Base-by-base conservation (phyloP, 2,797 vertebrate species). In the Garrulus glandarius region DNA sequence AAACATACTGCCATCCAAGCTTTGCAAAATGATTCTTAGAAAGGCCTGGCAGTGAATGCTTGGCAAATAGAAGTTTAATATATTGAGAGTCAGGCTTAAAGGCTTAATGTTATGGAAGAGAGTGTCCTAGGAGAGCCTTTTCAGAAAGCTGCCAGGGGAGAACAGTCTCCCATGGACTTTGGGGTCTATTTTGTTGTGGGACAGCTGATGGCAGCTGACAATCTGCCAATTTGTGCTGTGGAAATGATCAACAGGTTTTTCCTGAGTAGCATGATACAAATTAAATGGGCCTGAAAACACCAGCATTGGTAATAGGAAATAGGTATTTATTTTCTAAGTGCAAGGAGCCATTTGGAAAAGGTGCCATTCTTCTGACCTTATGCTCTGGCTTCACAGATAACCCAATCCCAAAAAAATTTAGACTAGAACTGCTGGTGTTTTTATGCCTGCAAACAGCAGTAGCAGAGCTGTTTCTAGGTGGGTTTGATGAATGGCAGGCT, bases 21-120 rank as follows among this genome's bases (percentile, higher is more conserved):
- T 84, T 95, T 92, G 64, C 85, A 92, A 71, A 92, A 89, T 55
- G 43, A 71, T 95, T 96, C 95, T 89, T 95, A 90, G 84, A 90
- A 93, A 84, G 89, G 77, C 30, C 76, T 86, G 79, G 77, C 15
- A 68, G 46, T 89, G 85, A 94, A 92, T 91, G 63, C 44, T 95
- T 95, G 93, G 77, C 83, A 53, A 82, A 57, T 41, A 92, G 55
- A 70, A 30, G 53, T 79, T 60, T 89, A 61, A 86, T 90, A 52
- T 79, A 82, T 82, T 56, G 85, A 64, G 61, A 88, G 63, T 55
- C 63, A 93, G 85, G 47, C 56, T 93, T 91, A 82, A 86, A 96
- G 63, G 41, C 56, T 95, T 90, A 84, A 79, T 21, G 5, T 85
- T 88, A 32, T 77, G 74, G 67, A 89, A 94, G 37, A 79, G 26